phyloP scores from a whole-genome alignment of 2,888 invertebrate species.

The Eledone cirrhosa region DNA sequence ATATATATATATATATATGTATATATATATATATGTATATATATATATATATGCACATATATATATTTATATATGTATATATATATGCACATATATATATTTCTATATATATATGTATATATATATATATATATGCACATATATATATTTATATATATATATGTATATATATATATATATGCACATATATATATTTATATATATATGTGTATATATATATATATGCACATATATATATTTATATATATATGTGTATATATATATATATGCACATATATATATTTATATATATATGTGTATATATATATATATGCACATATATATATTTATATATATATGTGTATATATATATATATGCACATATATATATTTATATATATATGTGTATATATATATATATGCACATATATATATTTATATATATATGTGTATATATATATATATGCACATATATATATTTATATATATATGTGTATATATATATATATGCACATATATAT shows the following conservation, averaged over 20 bases:
- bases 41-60: too few relatives aligned
- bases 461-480: not conserved
- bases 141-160: not conserved
- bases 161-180: not conserved
- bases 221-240: not conserved
- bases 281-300: not conserved
- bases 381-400: slow-evolving; percentile 39
- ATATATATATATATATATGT: too few relatives aligned
- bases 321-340: not conserved
- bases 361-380: slow-evolving; percentile 32
- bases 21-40: too few relatives aligned
- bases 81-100: not conserved
- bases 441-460: not conserved
- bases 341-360: slow-evolving; percentile 41
- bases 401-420: slow-evolving; percentile 6
- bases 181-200: not conserved
- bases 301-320: not conserved
- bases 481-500: not conserved
- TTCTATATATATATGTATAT: too few relatives aligned
- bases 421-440: not conserved
- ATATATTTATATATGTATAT: too few relatives aligned
- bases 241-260: slow-evolving; percentile 1
- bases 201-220: not conserved
- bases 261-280: not conserved
- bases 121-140: not conserved